These are phyloP conservation scores for Cranoglanis bouderius DNA, from an alignment of 2,113 vertebrate genomes.

Conservation along the genomic window DNA sequence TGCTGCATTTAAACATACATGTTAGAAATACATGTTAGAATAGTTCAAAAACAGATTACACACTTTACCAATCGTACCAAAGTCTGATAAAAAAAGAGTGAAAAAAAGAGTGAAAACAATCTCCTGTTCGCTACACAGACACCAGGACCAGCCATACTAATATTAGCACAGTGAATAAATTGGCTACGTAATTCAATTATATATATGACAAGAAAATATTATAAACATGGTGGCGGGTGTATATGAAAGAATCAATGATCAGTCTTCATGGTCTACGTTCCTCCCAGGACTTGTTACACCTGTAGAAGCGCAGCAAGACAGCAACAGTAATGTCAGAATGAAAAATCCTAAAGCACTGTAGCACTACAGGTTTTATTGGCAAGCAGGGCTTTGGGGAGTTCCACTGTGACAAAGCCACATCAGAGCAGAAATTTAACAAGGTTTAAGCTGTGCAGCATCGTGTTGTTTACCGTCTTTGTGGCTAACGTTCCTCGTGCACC, in stretches of 20 bases:
- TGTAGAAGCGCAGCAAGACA: not conserved
- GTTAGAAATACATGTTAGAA: too few species aligned
- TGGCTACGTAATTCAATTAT: not conserved
- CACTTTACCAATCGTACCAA: too few species aligned
- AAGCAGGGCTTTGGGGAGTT: not conserved
- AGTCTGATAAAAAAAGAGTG: too few species aligned
- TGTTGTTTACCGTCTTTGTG: not conserved
- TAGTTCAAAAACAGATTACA: not conserved
- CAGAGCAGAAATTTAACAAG: constrained; percentile 20
- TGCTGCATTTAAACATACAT: too few species aligned
- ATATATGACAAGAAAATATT: not conserved
- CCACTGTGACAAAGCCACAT: not conserved
- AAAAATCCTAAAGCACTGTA: not conserved
- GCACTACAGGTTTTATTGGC: constrained; percentile 2
- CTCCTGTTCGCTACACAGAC: not conserved
- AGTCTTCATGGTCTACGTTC: not conserved
- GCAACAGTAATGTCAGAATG: not conserved
- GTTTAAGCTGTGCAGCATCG: not conserved
- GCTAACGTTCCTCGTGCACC: not conserved
- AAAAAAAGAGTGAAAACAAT: not conserved
- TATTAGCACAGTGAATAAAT: not conserved
- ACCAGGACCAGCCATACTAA: not conserved
- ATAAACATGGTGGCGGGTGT: not conserved
- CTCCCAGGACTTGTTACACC: not conserved
- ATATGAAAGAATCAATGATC: too few species aligned